A percentile compares a stretch with the other conserved stretches of the same genome.
Evolutionary conservation across 2,888 invertebrate species (phyloP).

Genomic region (Flabesymbios commensalis): DNA sequence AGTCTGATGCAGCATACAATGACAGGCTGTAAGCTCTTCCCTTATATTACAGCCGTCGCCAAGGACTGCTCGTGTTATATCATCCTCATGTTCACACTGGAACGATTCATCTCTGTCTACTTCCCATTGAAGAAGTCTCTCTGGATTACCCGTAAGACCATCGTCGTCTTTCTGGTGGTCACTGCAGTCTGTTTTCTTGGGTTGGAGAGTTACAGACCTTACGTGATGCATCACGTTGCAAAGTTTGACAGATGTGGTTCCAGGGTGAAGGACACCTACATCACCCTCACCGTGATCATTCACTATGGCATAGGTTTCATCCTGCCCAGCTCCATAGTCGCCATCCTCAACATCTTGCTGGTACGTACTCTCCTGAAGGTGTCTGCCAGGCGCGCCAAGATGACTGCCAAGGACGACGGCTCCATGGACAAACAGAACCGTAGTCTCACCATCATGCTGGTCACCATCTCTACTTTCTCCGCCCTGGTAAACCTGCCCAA

Average conservation of each 20-base stretch:
- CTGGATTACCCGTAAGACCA: background rate
- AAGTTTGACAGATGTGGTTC: too few relatives aligned
- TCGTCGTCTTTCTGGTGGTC: background rate
- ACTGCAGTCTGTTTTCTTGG: background rate
- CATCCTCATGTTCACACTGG: conserved; percentile 1
- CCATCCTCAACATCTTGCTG: background rate
- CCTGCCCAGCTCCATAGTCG: background rate
- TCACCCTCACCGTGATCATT: background rate
- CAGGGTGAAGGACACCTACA: background rate
- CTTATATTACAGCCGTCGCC: background rate
- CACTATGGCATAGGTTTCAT: background rate
- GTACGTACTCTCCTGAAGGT: background rate
- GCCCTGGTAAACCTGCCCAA: background rate
- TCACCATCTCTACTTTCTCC: conserved; percentile 1
- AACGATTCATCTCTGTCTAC: background rate
- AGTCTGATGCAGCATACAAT: background rate
- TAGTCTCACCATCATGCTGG: background rate
- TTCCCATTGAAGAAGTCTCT: background rate
- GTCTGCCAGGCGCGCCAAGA: background rate
- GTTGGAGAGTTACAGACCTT: background rate
- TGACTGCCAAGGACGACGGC: background rate
- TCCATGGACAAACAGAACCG: background rate
- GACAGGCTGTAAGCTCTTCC: background rate
- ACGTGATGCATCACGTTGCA: too few relatives aligned
- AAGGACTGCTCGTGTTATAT: background rate